Conservation (phyloP, 2,888 invertebrate genomes). For the Sarcophaga caerulescens region DNA sequence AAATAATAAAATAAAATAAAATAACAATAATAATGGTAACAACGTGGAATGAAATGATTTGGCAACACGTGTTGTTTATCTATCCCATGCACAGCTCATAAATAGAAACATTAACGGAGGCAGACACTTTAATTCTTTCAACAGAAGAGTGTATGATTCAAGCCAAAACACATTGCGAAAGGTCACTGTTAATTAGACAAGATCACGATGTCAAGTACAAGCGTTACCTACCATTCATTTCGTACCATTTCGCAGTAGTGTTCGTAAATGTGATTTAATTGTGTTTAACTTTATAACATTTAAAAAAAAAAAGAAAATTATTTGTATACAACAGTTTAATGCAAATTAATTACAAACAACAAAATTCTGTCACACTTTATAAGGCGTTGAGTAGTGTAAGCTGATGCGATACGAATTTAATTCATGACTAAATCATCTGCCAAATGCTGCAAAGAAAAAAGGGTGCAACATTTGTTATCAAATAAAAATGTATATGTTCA, state of each 20-base stretch:
- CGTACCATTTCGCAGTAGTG: not conserved
- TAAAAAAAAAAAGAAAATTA: not conserved
- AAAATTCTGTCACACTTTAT: not conserved
- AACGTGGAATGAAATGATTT: not conserved
- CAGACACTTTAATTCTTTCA: not conserved
- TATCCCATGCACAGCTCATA: conserved; percentile 14
- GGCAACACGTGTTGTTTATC: conserved; percentile 38
- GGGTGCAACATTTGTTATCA: not conserved
- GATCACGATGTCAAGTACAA: conserved; percentile 60
- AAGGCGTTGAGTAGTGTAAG: not conserved
- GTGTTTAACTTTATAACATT: not conserved
- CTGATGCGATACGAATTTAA: not conserved
- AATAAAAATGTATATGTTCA: not conserved
- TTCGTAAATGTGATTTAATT: not conserved
- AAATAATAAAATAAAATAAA: too few relatives aligned
- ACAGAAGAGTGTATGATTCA: too few relatives aligned
- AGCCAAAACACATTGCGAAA: conserved; percentile 29
- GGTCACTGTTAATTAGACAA: conserved; percentile 56
- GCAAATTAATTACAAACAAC: not conserved
- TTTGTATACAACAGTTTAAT: not conserved
- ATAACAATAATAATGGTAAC: not conserved
- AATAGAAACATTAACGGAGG: not conserved
- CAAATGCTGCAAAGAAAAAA: not conserved
- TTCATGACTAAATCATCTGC: not conserved
- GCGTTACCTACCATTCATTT: too few relatives aligned